Evolutionary conservation across 2,888 invertebrate genomes (phyloP).

Genomic region (Tenthredo amoena): DNA sequence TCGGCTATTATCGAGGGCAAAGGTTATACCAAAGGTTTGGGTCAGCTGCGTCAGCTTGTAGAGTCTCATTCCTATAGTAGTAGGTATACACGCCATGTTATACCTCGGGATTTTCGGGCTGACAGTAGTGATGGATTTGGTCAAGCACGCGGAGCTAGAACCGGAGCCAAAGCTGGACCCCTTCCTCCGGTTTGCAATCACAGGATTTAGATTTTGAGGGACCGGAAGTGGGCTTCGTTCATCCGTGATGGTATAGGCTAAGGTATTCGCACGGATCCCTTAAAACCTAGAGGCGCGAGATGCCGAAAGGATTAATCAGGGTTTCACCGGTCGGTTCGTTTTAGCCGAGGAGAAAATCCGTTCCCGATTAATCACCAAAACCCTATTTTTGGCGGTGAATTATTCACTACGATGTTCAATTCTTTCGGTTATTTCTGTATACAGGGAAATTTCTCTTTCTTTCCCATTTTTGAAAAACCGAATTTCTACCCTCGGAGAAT

Average conservation of each 20-base stretch:
- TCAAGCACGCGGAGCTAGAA: not conserved
- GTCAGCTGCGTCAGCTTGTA: constrained; percentile 53
- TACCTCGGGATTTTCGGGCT: constrained; percentile 9
- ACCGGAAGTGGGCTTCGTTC: constrained; percentile 4
- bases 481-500: not conserved
- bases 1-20: constrained; percentile 51
- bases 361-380: not conserved
- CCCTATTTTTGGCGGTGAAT: not conserved
- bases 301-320: constrained; percentile 38
- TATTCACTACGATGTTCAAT: not conserved
- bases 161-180: not conserved
- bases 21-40: constrained; percentile 49
- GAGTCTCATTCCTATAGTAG: not conserved
- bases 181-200: constrained; percentile 11
- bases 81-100: not conserved
- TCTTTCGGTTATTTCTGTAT: not conserved
- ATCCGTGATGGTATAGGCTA: not conserved
- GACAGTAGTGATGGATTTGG: constrained; percentile 45
- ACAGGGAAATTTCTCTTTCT: not conserved
- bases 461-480: not conserved
- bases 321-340: not conserved
- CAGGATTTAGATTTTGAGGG: constrained; percentile 12
- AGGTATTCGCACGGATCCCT: constrained; percentile 3
- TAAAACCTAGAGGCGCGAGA: constrained; percentile 6
- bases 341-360: not conserved